Evolutionary conservation across 2,888 invertebrate species (phyloP), one percentile per base, ranked within the genome.

Genomic region (Eilema caniola): DNA sequence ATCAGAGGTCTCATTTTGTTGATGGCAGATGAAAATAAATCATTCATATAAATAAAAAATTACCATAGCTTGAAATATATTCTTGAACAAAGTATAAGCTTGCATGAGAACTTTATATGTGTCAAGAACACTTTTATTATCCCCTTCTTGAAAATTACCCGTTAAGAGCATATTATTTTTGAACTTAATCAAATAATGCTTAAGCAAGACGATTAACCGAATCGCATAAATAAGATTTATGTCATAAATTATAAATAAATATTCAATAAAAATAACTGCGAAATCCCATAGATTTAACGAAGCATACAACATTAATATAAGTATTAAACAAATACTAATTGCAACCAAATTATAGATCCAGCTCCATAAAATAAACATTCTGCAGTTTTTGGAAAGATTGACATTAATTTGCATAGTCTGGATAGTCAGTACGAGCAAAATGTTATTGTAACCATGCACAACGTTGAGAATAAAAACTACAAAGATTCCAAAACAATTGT

Each of bases 41-140:
- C n/a, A n/a, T n/a, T n/a, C n/a, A n/a, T n/a, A 7, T 37, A 12
- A 37, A 37, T 37, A 12, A 37, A 41, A 16, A 31, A 25, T 62
- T 62, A 68, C 68, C 68, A 62, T 16, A 33, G 7, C 20, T 16
- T 62, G 33, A 57, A 57, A 62, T 24, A 68, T 62, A 11, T 62
- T 37, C 14, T 24, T 62, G 25, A 57, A 62, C 8, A 62, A 37
- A 37, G 11, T 33, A 12, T 56, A 68, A 56, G 68, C 62, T 25
- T 14, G 24, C 31, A 62, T 33, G 24, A 68, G 24, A 16, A 57
- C 24, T 37, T 68, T 14, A n/a, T 62, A 68, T 14, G 25, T 24
- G 20, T 33, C 24, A 37, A 68, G 14, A 28, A 12, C 23, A n/a
- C 62, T 56, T 7, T 33, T 2, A 62, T 12, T 24, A 62, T 56